A percentile compares a stretch with the other conserved stretches of the same genome.
Evolutionary conservation across 1,140 invertebrate species (phyloP).

Genomic region (Teleogryllus occipitalis): DNA sequence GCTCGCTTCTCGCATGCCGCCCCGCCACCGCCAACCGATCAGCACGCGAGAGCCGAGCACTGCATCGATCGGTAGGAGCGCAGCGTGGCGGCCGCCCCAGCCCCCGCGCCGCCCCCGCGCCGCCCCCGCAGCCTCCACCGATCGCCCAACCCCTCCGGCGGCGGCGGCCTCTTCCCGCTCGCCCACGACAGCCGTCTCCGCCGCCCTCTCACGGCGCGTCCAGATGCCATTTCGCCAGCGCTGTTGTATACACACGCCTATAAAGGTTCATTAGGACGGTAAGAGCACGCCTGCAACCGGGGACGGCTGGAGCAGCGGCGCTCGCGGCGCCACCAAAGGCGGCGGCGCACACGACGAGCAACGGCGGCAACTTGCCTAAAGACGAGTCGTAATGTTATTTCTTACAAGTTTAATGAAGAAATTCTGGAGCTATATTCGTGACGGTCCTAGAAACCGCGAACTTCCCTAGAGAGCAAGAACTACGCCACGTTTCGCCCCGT

Average conservation of each 20-base stretch:
- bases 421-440: neutral
- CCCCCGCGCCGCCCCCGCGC: too few relatives aligned
- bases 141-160: too few relatives aligned
- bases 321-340: too few relatives aligned
- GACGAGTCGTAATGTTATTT: neutral
- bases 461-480: neutral
- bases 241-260: neutral
- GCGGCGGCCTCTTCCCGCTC: too few relatives aligned
- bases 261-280: neutral
- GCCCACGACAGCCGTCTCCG: too few relatives aligned
- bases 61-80: too few relatives aligned
- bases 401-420: slow-evolving; percentile 1
- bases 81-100: too few relatives aligned
- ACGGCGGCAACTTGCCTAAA: neutral
- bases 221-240: neutral
- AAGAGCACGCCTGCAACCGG: neutral
- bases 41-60: too few relatives aligned
- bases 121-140: too few relatives aligned
- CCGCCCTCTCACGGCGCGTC: neutral
- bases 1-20: too few relatives aligned
- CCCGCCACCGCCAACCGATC: too few relatives aligned
- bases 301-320: neutral
- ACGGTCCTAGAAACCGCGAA: neutral
- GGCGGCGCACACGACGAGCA: neutral
- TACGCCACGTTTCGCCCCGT: neutral